A percentile compares a stretch with the other conserved stretches of the same genome.
phyloP scores from a whole-genome alignment of 2,888 invertebrate species.

The Agrypnus murinus region DNA sequence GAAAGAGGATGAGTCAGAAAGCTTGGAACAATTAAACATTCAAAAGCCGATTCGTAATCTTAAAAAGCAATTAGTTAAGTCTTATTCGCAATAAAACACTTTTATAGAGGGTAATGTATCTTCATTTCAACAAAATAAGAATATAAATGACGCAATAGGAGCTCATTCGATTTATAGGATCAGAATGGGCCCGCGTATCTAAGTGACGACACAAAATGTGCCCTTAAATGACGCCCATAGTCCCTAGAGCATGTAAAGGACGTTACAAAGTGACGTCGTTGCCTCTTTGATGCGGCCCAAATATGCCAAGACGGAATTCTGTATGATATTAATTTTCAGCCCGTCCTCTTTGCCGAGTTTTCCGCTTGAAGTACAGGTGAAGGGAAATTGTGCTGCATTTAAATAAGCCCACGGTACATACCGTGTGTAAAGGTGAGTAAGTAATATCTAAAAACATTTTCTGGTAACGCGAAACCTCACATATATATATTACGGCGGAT shows the following conservation, averaged over 20 bases:
- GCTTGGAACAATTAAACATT: too few species aligned
- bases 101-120: slow-evolving; percentile 26
- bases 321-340: slow-evolving; percentile 35
- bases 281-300: slow-evolving; percentile 39
- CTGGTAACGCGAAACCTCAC: not conserved
- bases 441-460: slow-evolving; percentile 16
- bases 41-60: too few species aligned
- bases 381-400: slow-evolving; percentile 22
- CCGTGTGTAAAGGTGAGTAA: not conserved
- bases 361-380: slow-evolving; percentile 28
- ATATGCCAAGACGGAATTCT: slow-evolving; percentile 34
- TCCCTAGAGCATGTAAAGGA: slow-evolving; percentile 21
- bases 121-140: slow-evolving; percentile 27
- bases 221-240: slow-evolving; percentile 29
- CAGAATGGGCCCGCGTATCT: slow-evolving; percentile 25
- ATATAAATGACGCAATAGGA: slow-evolving; percentile 29
- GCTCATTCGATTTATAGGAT: slow-evolving; percentile 26
- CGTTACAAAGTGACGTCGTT: slow-evolving; percentile 30
- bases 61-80: slow-evolving; percentile 9
- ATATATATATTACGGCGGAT: too few species aligned
- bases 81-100: not conserved
- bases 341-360: slow-evolving; percentile 31
- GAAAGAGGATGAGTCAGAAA: too few species aligned
- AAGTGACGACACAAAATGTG: slow-evolving; percentile 32
- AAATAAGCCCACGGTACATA: slow-evolving; percentile 25